Base-by-base conservation (phyloP, 92 coral and sea anemone species). In the Zoanthus sansibaricus region DNA sequence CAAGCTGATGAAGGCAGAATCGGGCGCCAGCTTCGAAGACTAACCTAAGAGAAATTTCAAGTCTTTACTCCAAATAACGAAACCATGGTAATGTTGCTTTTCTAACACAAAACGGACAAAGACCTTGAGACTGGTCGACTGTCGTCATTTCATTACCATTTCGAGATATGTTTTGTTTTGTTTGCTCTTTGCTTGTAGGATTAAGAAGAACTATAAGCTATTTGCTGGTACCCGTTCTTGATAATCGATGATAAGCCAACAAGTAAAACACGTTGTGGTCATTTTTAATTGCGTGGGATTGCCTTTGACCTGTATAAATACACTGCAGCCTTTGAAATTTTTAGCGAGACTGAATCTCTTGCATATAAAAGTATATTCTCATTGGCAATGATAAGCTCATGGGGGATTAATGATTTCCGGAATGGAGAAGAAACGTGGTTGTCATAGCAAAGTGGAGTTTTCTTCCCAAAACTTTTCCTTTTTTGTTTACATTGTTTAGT, bases 281-380 rank as follows among this genome's bases (percentile, higher is more conserved):
- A 79, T 79, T 42, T 56, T 49, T 3, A 79, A 67, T 62, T 80
- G 75, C 17, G 17, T 45, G 42, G 45, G 30, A 80, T 69, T 30
- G 20, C 18, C 2, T 80, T 42, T 64, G 20, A 45, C 32, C 45
- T 78, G 71, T 62, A 79, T 37, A 37, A 37, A 62, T 44, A 58
- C 74, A 62, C 74, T 44, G 21, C 49, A 15, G 30, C n/a, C 12
- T 21, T 14, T 8, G 7, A 67, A 62, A 64, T 31, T 9, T 4
- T 79, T 79, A 61, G 72, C 48, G 58, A 46, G 72, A 30, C 56
- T 10, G 18, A 45, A 10, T 42, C 72, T 33, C 54, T 78, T 7
- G 16, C 68, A 51, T 54, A 51, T 31, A 6, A 14, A 55, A 4
- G 37, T 20, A 9, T 31, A 74, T 9, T 52, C 20, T 77, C 14